These are phyloP conservation scores for Salticus scenicus DNA, from an alignment of 2,888 invertebrate species.

Conservation along the genomic window DNA sequence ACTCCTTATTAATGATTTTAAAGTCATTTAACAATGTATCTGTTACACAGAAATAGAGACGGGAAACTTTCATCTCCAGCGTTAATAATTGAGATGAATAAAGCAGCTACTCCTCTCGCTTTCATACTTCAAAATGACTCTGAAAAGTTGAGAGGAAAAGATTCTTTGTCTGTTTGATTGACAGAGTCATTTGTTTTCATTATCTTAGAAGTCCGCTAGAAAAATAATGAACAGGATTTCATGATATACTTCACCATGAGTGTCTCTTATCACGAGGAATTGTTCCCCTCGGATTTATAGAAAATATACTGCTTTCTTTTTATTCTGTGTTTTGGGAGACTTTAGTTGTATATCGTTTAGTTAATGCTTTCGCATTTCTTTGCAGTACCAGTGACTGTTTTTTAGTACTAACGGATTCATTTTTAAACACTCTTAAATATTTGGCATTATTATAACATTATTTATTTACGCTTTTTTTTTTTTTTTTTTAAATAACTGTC, in stretches of 20 bases:
- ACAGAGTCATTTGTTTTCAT: constrained; percentile 19
- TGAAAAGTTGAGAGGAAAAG: constrained; percentile 1
- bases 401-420: too few relatives aligned
- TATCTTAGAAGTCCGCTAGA: constrained; percentile 9
- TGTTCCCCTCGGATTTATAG: neutral
- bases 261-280: constrained; percentile 1
- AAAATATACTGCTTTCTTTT: neutral
- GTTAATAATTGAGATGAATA: neutral
- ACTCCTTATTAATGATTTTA: neutral
- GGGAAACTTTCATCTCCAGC: neutral
- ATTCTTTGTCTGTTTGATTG: neutral
- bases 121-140: neutral
- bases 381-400: too few relatives aligned
- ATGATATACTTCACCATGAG: constrained; percentile 17
- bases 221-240: constrained; percentile 17
- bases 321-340: neutral
- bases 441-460: too few relatives aligned
- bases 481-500: too few relatives aligned
- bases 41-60: neutral
- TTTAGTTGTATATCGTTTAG: constrained; percentile 3
- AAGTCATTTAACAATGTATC: neutral
- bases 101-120: neutral
- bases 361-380: neutral
- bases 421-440: too few relatives aligned
- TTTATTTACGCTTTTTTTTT: too few relatives aligned